phyloP scores from a whole-genome alignment of 2,113 vertebrate species.

The Aspiorhynchus laticeps region DNA sequence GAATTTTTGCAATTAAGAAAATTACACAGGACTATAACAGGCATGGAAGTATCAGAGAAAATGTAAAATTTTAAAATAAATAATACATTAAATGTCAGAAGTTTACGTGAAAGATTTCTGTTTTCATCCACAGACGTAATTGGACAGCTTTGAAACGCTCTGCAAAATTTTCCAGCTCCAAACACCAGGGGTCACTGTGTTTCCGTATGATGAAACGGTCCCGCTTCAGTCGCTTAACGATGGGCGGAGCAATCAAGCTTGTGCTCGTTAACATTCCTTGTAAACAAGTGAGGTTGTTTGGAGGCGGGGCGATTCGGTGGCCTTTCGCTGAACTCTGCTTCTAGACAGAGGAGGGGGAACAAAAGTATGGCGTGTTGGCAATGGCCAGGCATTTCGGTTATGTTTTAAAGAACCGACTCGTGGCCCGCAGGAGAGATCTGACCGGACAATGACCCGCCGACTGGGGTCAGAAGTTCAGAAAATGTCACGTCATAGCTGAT shows the following conservation, averaged over 20 bases:
- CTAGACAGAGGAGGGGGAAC: constrained; percentile 44
- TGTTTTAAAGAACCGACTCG: constrained; percentile 33
- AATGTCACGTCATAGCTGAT: constrained; percentile 56
- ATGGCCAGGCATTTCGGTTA: constrained; percentile 64
- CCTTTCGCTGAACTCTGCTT: constrained; percentile 72
- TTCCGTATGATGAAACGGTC: neutral
- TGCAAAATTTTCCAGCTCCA: neutral
- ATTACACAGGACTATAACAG: neutral
- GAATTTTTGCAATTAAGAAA: neutral
- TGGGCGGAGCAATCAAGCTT: neutral
- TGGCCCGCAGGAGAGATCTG: constrained; percentile 67
- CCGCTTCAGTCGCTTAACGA: neutral
- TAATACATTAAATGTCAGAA: neutral
- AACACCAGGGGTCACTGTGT: constrained; percentile 61
- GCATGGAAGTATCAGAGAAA: neutral
- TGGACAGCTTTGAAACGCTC: neutral
- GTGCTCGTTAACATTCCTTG: neutral
- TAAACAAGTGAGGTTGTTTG: constrained; percentile 52
- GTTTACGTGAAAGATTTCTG: neutral
- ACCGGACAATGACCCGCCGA: constrained; percentile 70
- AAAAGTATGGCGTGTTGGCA: constrained; percentile 58
- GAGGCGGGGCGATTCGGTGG: constrained; percentile 63
- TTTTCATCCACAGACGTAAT: neutral
- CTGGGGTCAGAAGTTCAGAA: constrained; percentile 68
- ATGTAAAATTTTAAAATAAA: neutral